Evolutionary conservation across 2,113 vertebrate genomes (phyloP).

Genomic region (Climacteris rufus): DNA sequence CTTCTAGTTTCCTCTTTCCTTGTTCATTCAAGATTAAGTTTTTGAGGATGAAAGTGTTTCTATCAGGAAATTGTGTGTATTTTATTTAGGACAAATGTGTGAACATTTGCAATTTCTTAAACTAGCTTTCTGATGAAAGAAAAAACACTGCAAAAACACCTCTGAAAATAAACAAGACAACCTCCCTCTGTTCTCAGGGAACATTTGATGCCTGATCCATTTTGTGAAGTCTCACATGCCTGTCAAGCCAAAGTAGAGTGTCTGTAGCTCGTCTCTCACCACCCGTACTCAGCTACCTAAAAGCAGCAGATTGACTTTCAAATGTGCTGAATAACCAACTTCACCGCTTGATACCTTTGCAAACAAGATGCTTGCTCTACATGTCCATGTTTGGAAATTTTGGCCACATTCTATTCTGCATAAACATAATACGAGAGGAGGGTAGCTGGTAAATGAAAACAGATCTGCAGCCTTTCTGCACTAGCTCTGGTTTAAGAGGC

Average conservation of each 20-base stretch:
- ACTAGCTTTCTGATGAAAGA: slow-evolving; percentile 43
- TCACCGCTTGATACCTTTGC: neutral
- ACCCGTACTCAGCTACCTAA: neutral
- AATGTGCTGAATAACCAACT: slow-evolving; percentile 40
- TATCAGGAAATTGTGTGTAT: neutral
- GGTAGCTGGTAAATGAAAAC: neutral
- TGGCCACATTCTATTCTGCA: neutral
- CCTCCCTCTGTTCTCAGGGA: slow-evolving; percentile 50
- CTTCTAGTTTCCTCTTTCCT: neutral
- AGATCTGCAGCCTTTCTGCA: neutral
- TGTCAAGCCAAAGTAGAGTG: slow-evolving; percentile 29
- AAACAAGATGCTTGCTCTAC: neutral
- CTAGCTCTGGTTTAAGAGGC: neutral
- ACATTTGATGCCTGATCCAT: slow-evolving; percentile 40
- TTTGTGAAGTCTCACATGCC: slow-evolving; percentile 51
- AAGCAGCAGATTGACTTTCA: slow-evolving; percentile 40
- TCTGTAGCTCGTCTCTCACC: slow-evolving; percentile 56
- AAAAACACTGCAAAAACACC: slow-evolving; percentile 31
- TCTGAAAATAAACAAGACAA: slow-evolving; percentile 59
- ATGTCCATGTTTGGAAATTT: slow-evolving; percentile 7
- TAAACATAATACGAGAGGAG: neutral
- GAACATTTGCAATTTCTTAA: slow-evolving; percentile 40
- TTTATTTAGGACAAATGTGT: slow-evolving; percentile 52
- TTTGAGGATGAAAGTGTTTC: slow-evolving; percentile 2
- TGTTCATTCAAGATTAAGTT: neutral